Evolutionary conservation across 2,797 vertebrate species (phyloP), one percentile per base, ranked within the genome.

Genomic region (Sciaenops ocellatus): DNA sequence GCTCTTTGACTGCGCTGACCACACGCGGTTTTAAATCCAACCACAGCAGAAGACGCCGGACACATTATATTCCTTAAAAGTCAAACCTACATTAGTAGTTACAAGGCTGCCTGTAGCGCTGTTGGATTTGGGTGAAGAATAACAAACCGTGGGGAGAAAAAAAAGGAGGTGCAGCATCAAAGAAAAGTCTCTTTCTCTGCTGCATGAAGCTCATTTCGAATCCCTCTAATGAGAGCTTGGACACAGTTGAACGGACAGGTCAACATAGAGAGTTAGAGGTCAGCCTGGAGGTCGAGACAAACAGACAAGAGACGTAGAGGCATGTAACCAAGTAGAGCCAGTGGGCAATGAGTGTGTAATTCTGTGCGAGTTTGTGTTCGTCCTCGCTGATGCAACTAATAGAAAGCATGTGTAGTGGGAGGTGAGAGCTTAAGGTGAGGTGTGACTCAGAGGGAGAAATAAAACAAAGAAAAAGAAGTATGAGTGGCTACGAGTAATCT

Each of bases 221-320:
- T 77, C 54, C 51, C 38, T 52, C 65, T 92, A 90, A 92, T 90
- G 91, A 93, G 86, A 78, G 76, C 78, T 72, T 84, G 76, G 80
- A 90, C 86, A 91, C 90, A 88, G 89, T 69, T 83, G 86, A 90
- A 80, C 47, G 48, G 82, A 81, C 67, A 68, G 90, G 90, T 91
- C 89, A 86, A 44, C 54, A 20, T 46, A 60, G 63, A 61, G 77
- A 87, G 82, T 50, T 71, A 28, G 62, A 83, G 87, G 90, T 90
- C 88, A 90, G 78, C 67, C 63, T 76, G 79, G 65, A 78, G 85
- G 79, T 90, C 83, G n/a, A 67, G 42, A 63, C 52, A 80, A 70
- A 78, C 68, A 80, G 52, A 70, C 68, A 67, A 42, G 82, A 84
- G 84, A 69, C 57, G 80, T 17, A 76, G 76, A 86, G 80, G 78